Percentiles rank a stretch among this genome's conserved stretches.
These are phyloP conservation scores for Platichthys stellatus DNA, from an alignment of 2,113 vertebrate genomes.

Conservation along the genomic window DNA sequence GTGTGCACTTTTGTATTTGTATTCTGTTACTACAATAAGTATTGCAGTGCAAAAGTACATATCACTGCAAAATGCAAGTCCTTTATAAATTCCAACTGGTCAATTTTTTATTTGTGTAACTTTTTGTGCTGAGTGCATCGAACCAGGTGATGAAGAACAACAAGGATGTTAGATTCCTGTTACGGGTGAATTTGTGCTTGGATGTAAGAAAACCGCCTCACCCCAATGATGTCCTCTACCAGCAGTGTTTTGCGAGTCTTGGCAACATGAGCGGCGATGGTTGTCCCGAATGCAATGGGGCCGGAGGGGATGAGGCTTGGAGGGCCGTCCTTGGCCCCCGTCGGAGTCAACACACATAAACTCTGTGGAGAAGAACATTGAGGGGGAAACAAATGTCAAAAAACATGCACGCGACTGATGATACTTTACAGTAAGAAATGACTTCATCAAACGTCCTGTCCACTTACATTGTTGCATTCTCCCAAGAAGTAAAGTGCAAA, in stretches of 20 bases:
- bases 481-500: constrained; percentile 99
- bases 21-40: too few relatives aligned
- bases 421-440: neutral
- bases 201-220: constrained; percentile 68
- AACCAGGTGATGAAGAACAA: neutral
- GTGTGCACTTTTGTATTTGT: too few relatives aligned
- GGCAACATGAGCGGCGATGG: constrained; percentile 96
- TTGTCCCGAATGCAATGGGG: constrained; percentile 92
- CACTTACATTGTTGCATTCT: constrained; percentile 99
- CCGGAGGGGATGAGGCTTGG: constrained; percentile 90
- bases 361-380: constrained; percentile 82
- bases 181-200: neutral
- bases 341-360: constrained; percentile 94
- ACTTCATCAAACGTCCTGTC: neutral
- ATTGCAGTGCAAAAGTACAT: too few relatives aligned
- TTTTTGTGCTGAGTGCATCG: neutral
- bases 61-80: too few relatives aligned
- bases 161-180: neutral
- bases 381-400: constrained; percentile 13
- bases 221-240: constrained; percentile 95
- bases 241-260: constrained; percentile 94
- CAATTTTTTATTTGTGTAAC: too few relatives aligned
- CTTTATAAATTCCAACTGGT: neutral
- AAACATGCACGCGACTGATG: neutral
- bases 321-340: constrained; percentile 90